Evolutionary conservation across 2,113 vertebrate species (phyloP), one percentile per base, ranked within the genome.

Genomic region (Merops nubicus): DNA sequence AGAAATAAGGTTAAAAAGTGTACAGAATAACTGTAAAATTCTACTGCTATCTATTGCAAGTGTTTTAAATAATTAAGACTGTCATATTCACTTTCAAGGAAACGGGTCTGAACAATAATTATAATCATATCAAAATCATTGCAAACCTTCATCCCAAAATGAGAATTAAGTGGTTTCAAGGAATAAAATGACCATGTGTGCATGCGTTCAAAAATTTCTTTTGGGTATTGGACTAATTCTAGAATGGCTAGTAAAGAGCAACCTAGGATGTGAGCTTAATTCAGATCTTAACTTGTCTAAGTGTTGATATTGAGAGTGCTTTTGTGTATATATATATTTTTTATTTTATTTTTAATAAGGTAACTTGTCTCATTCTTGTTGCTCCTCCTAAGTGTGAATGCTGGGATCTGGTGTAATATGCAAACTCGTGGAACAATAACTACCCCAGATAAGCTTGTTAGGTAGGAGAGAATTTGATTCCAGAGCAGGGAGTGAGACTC

Each of bases 351-450:
- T 21, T 69, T n/a, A 26, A 8, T 45, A 23, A 65, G 4, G 6
- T 74, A 51, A 34, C 5, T 64, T 48, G 12, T 33, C 12, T 85
- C 29, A 11, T 76, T 88, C 36, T 80, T 73, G 4, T 64, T 85
- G 26, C 26, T 19, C 8, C 8, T 77, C 74, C 19, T 56, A 65
- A 53, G 8, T 9, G 31, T 45, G 22, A 14, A 31, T 6, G 2
- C 13, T 53, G 12, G 25, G 13, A 83, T 6, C 21, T 47, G 36
- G 43, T 34, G 17, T 33, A 72, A 43, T 11, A 6, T 1, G 6
- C 22, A 56, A 68, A 6, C 33, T 89, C 0, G 0, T 48, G 48
- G 59, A 28, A 42, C 4, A 1, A 3, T 45, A 54, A 17, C 20
- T 50, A 25, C 26, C 16, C 48, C 21, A 68, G 29, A 50, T 5